phyloP scores from a whole-genome alignment of 2,797 vertebrate genomes.

The Cossypha dichroa region DNA sequence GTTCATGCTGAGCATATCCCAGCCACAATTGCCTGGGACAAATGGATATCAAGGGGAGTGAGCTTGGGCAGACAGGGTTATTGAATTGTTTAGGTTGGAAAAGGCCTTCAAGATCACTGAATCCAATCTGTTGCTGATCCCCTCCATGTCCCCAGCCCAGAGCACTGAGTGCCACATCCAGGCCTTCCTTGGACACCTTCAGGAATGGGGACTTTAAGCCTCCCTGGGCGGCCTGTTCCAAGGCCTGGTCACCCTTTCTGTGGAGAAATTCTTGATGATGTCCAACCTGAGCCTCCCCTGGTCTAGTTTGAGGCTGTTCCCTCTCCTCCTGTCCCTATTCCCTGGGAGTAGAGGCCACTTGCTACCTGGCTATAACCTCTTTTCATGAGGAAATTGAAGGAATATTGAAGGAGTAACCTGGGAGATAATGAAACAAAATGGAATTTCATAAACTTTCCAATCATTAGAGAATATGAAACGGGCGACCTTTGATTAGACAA shows the following conservation, averaged over 20 bases:
- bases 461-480: not conserved
- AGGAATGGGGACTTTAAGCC: not conserved
- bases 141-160: not conserved
- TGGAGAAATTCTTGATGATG: not conserved
- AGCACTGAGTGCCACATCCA: not conserved
- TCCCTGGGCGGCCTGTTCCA: not conserved
- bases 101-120: not conserved
- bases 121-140: not conserved
- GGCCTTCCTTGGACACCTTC: accelerated
- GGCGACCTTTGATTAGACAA: not conserved
- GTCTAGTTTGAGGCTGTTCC: accelerated
- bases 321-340: not conserved
- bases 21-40: not conserved
- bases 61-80: not conserved
- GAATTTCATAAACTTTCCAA: not conserved
- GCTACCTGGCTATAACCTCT: not conserved
- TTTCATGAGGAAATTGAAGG: not conserved
- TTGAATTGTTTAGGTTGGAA: not conserved
- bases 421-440: not conserved
- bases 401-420: not conserved
- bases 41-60: not conserved
- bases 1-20: not conserved
- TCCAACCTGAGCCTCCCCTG: not conserved
- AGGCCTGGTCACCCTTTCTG: not conserved
- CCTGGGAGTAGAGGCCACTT: not conserved